Evolutionary conservation across 2,113 vertebrate species (phyloP), one percentile per base, ranked within the genome.

Genomic region (Cochlearius cochlearius): DNA sequence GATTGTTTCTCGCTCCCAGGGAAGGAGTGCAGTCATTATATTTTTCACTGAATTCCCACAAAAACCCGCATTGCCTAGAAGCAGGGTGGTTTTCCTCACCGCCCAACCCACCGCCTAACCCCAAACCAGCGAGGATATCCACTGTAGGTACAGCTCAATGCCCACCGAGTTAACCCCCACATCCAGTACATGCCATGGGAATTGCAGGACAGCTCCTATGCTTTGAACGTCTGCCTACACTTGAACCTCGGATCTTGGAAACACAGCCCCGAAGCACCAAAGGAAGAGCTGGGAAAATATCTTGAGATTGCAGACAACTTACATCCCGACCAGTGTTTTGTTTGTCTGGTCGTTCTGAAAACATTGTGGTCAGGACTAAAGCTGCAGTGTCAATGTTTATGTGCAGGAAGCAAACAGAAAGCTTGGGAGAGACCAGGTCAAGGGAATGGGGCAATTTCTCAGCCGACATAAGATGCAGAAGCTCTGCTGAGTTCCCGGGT

Each of bases 101-200:
- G 41, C 5, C 38, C 41, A 71, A 68, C 27, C 27, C 30, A 32
- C 19, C 0, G 0, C 63, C 58, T 55, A 39, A 34, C 38, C 18
- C n/a, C 3, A 62, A 83, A n/a, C 5, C 69, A 36, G 9, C 0
- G 0, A 38, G 62, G 20, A 32, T 52, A 36, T 38, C 58, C 26
- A 13, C 13, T 11, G 23, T 13, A 84, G 29, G 34, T 43, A 7
- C 20, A 25, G 11, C 23, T 78, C 60, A 43, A 1, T 19, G 7
- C 62, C 30, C 36, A 36, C 73, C 7, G 19, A 26, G 15, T 63
- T 64, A 36, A 75, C 58, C 32, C 53, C 64, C 56, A 49, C 34
- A 63, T 12, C 39, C 74, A 50, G 10, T 25, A 50, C 0, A 0
- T 56, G 62, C 64, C 2, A 0, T 15, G 55, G 53, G 62, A 91